Base-by-base conservation (phyloP, 92 coral and sea anemone species). In the Porites cylindrica region DNA sequence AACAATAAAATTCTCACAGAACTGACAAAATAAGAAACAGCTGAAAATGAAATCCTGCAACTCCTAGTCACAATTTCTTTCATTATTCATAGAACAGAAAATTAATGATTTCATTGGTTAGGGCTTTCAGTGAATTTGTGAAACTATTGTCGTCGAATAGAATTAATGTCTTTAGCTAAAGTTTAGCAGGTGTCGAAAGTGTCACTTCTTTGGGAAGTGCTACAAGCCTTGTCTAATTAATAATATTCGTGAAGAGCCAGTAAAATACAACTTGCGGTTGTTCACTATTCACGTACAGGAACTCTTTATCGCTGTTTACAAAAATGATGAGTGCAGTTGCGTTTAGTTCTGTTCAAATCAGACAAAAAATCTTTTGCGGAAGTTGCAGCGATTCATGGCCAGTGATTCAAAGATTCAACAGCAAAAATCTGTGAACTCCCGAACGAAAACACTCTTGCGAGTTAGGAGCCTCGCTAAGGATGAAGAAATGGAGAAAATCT, bases 401-500 rank as follows among this genome's bases (percentile, higher is more conserved):
- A 62, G 47, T 50, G 50, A 65, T 63, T 51, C 26, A 51, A 83
- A 73, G 50, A 16, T 75, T 73, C 47, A 29, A 7, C 38, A 58
- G 61, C 79, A 74, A 16, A 61, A 50, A 59, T 62, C 59, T 20
- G 62, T 17, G 71, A 61, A 75, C 70, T 73, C 70, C 47, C 20
- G 63, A 10, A 76, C 43, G 59, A 51, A 38, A 83, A 74, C 21
- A 53, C 64, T 51, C 20, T 73, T 65, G 50, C 51, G 87, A 74
- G 66, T 8, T 13, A 52, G 18, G 24, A 83, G 87, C 13, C 75
- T 73, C 52, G 80, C 80, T 1, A 83, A 75, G 63, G 87, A 83
- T 19, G 87, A 83, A 26, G 87, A 83, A 10, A 11, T 83, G 75
- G 87, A 73, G 6, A 50, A 53, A 63, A 83, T 83, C 51, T 72